Conservation (phyloP, 2,888 invertebrate species). For the Stictocephala bisonia region DNA sequence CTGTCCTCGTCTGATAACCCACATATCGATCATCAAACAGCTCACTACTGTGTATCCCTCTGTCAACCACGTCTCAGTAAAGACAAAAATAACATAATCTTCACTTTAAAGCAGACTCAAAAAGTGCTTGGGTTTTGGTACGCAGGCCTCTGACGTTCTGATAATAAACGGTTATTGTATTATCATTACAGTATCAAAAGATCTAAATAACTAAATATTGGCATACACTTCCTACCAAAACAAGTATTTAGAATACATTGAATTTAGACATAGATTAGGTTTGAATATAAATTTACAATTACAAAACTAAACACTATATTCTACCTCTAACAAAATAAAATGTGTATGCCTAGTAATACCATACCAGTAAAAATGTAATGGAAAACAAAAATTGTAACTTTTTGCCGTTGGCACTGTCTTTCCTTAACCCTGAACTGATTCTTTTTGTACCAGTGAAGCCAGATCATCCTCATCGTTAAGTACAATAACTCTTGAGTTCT, state of each 20-base stretch:
- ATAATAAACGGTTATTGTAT: background rate
- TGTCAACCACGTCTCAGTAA: conserved; percentile 8
- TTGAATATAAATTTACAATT: background rate
- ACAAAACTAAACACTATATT: too few relatives aligned
- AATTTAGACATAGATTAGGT: background rate
- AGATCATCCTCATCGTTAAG: conserved; percentile 10
- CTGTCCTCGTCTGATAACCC: conserved; percentile 15
- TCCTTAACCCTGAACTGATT: too few relatives aligned
- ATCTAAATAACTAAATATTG: too few relatives aligned
- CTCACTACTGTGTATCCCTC: background rate
- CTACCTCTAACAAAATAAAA: too few relatives aligned
- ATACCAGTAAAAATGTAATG: too few relatives aligned
- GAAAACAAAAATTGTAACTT: background rate
- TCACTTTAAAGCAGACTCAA: background rate
- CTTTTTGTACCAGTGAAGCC: background rate
- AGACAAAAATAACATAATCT: background rate
- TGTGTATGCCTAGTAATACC: too few relatives aligned
- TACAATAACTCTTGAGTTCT: background rate
- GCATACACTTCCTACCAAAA: too few relatives aligned
- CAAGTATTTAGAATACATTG: too few relatives aligned
- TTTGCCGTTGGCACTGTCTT: too few relatives aligned
- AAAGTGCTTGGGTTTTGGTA: background rate
- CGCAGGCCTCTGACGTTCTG: conserved; percentile 17
- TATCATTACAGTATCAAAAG: background rate
- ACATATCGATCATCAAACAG: conserved; percentile 14